A percentile compares a stretch with the other conserved stretches of the same genome.
Conservation (phyloP, 1,140 invertebrate genomes). For the Papilio xuthus region DNA sequence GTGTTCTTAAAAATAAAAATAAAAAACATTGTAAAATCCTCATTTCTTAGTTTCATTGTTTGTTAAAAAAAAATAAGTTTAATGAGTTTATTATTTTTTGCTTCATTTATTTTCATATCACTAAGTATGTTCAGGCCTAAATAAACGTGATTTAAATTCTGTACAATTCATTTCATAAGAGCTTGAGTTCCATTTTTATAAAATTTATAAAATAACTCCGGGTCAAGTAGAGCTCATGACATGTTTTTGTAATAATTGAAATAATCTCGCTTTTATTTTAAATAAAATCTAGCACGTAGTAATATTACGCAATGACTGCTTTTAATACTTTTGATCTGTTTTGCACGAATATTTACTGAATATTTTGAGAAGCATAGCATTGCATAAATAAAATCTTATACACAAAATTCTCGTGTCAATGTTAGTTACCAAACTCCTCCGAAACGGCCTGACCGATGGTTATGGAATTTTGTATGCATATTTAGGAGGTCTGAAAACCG, state of each 20-base stretch:
- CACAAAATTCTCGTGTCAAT: too few species aligned
- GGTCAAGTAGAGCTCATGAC: constrained; percentile 15
- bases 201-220: not conserved
- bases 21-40: too few species aligned
- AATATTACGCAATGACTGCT: not conserved
- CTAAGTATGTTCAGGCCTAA: not conserved
- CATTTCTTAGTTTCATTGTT: too few species aligned
- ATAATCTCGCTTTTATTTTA: not conserved
- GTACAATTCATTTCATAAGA: not conserved
- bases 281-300: not conserved
- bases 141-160: constrained; percentile 2
- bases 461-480: too few species aligned
- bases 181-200: not conserved
- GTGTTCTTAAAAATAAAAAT: too few species aligned
- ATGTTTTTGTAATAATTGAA: constrained; percentile 1
- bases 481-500: too few species aligned
- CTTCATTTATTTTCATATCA: not conserved
- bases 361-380: not conserved
- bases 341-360: not conserved
- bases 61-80: too few species aligned
- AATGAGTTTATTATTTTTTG: too few species aligned
- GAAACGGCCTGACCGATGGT: too few species aligned
- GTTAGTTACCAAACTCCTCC: too few species aligned
- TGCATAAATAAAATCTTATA: too few species aligned
- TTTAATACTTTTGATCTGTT: not conserved